A percentile compares a stretch with the other conserved stretches of the same genome.
These are phyloP conservation scores for Temnothorax curvispinosus DNA, from an alignment of 1,140 invertebrate genomes.

Conservation along the genomic window DNA sequence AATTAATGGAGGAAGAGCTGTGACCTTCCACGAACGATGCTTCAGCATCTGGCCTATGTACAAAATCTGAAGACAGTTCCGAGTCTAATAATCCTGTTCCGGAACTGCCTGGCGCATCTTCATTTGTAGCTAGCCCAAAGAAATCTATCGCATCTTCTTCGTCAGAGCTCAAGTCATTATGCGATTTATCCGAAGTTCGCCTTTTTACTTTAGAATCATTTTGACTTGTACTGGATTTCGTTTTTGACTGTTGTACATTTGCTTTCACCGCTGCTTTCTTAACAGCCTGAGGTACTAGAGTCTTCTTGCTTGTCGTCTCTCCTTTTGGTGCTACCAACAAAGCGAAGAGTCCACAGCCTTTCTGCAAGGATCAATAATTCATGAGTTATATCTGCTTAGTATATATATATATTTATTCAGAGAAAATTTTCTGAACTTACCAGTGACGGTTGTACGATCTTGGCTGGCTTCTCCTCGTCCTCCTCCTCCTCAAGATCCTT, in stretches of 20 bases:
- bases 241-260: slow-evolving; percentile 30
- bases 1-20: not conserved
- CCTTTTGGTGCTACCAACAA: slow-evolving; percentile 83
- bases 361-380: slow-evolving; percentile 71
- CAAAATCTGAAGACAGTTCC: not conserved
- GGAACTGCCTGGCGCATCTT: not conserved
- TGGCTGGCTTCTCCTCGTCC: slow-evolving; percentile 69
- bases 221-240: not conserved
- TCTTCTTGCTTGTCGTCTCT: slow-evolving; percentile 63
- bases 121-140: slow-evolving; percentile 53
- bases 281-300: slow-evolving; percentile 80
- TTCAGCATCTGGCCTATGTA: not conserved
- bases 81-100: not conserved
- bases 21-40: not conserved
- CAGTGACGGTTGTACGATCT: slow-evolving; percentile 67
- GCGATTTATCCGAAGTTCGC: slow-evolving; percentile 52
- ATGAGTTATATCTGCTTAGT: not conserved
- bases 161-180: slow-evolving; percentile 85
- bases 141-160: slow-evolving; percentile 75
- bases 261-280: slow-evolving; percentile 70
- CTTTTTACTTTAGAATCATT: slow-evolving; percentile 44
- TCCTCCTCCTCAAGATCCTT: slow-evolving; percentile 81
- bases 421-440: slow-evolving; percentile 70
- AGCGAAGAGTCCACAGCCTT: slow-evolving; percentile 80
- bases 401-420: not conserved